Evolutionary conservation across 53 echinoderm and acorn worm species (phyloP), one percentile per base, ranked within the genome.

Genomic region (Paracentrotus lividus): DNA sequence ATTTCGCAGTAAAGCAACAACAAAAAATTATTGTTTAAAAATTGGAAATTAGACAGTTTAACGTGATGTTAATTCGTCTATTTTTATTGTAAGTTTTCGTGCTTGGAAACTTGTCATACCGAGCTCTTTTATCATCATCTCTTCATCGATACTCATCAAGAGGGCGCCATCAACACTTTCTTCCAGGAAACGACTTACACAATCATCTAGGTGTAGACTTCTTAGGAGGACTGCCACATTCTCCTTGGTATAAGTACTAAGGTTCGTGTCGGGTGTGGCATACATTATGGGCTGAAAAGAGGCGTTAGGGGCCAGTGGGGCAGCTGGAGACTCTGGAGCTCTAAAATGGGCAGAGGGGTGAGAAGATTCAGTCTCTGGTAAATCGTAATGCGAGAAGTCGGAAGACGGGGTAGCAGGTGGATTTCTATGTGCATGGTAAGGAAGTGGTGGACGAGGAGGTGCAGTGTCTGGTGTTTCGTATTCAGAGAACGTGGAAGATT

Each of bases 31-130:
- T n/a, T n/a, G n/a, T n/a, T n/a, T n/a, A n/a, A n/a, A n/a, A n/a
- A n/a, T n/a, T n/a, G n/a, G n/a, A n/a, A n/a, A n/a, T n/a, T n/a
- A n/a, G n/a, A n/a, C n/a, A n/a, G n/a, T 76, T 85, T 31, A 85
- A 4, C 49, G 57, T n/a, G 59, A 66, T 47, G 47, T 86, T 44
- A 90, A 16, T 55, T 94, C 93, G 81, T 95, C 94, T 13, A 96
- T 72, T 47, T 94, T 93, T 23, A 94, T 52, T n/a, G 92, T 94
- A 32, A 97, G 93, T 65, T 96, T 97, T 26, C 96, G 92, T 76
- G 97, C 97, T 85, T 97, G 95, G 27, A 95, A 55, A 2, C 93
- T 60, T 1, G 96, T 95, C 97, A 97, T 97, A 1, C 94, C 95
- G 31, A 97, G 86, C 13, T 97, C 95, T 0, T 89, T 90, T 85